Base-by-base conservation (phyloP, 1,140 invertebrate genomes). In the Harlomillsia oculata region DNA sequence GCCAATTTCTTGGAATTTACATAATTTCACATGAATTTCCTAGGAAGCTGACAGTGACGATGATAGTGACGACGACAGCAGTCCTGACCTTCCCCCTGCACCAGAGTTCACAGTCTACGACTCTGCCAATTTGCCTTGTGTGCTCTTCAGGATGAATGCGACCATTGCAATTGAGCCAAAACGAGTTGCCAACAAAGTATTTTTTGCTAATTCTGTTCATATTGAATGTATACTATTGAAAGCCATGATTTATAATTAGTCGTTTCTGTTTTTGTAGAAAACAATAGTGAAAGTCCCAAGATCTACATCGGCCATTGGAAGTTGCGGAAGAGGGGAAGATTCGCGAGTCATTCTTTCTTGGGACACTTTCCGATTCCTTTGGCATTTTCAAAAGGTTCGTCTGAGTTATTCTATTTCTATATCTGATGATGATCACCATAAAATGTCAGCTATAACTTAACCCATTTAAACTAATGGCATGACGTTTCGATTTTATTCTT, bases 371-470 rank as follows among this genome's bases (percentile, higher is more conserved):
- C 56, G 30, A 46, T 59, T 66, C 9, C 55, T 32, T 13, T 62
- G 53, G 58, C 62, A 64, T 45, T 64, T 66, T 44, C 53, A 61
- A 53, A 64, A 64, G 56, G 62, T 64, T 46, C n/a, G 29, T 5
- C 29, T 14, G 2, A 28, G n/a, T n/a, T n/a, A 48, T 14, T 32
- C 11, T 20, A n/a, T n/a, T n/a, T n/a, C n/a, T n/a, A n/a, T n/a
- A n/a, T n/a, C n/a, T n/a, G n/a, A n/a, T n/a, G n/a, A n/a, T n/a
- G n/a, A n/a, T n/a, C n/a, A n/a, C n/a, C n/a, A n/a, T n/a, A n/a
- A n/a, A n/a, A n/a, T n/a, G n/a, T n/a, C n/a, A n/a, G n/a, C n/a
- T n/a, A n/a, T n/a, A n/a, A n/a, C n/a, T n/a, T n/a, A n/a, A n/a
- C n/a, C n/a, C n/a, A n/a, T n/a, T n/a, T n/a, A n/a, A n/a, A n/a